Evolutionary conservation across 2,888 invertebrate genomes (phyloP).

Genomic region (Amphipoea lucens): DNA sequence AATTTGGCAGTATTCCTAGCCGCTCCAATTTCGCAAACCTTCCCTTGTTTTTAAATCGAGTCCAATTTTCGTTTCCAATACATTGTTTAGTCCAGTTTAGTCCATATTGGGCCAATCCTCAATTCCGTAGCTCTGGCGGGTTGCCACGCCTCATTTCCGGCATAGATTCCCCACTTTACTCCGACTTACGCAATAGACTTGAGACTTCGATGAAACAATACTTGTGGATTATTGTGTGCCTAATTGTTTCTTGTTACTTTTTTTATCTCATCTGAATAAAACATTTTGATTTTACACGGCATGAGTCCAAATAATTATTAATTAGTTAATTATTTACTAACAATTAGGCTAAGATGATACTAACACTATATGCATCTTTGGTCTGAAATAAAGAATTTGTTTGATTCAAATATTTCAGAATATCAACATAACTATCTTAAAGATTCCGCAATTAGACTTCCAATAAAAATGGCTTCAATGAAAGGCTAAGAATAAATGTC

Average conservation of each 20-base stretch:
- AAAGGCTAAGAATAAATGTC: not conserved
- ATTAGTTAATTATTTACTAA: too few species aligned
- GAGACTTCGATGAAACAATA: slow-evolving; percentile 31
- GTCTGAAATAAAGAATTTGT: too few species aligned
- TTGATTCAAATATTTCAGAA: not conserved
- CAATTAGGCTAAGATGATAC: too few species aligned
- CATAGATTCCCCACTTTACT: slow-evolving; percentile 19
- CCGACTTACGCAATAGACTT: slow-evolving; percentile 41
- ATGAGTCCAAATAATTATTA: not conserved
- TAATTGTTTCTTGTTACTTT: slow-evolving; percentile 8
- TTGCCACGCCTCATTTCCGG: slow-evolving; percentile 25
- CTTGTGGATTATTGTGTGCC: slow-evolving; percentile 16
- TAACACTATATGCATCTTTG: too few species aligned
- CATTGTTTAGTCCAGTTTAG: slow-evolving; percentile 32
- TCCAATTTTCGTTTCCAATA: slow-evolving; percentile 17
- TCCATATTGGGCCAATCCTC: slow-evolving; percentile 34
- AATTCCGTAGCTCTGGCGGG: slow-evolving; percentile 19
- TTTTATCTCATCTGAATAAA: not conserved
- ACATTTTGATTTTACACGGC: not conserved
- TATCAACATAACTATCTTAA: not conserved
- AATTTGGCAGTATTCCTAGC: slow-evolving; percentile 17
- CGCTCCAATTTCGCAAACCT: not conserved
- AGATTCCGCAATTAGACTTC: not conserved
- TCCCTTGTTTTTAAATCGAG: slow-evolving; percentile 30
- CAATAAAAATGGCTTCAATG: not conserved